A percentile compares a stretch with the other conserved stretches of the same genome.
phyloP scores from a whole-genome alignment of 1,140 invertebrate species.

The Drosophila guanche region DNA sequence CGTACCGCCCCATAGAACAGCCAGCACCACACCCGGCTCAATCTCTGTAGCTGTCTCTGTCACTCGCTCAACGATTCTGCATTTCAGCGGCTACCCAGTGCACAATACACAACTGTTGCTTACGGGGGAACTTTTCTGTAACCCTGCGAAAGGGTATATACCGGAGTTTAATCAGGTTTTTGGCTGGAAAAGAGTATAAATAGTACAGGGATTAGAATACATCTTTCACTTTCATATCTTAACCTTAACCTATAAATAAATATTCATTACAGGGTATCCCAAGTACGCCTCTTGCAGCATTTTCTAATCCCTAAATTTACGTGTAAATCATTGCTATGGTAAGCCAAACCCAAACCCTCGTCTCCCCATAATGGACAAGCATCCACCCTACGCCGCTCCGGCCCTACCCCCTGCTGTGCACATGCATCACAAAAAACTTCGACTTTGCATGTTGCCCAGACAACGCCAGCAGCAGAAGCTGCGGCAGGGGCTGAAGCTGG shows the following conservation, averaged over 20 bases:
- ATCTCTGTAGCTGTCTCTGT: conserved; percentile 5
- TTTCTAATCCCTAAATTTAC: too few relatives aligned
- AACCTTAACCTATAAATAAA: too few relatives aligned
- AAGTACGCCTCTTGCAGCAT: background rate
- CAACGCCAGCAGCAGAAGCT: conserved; percentile 24
- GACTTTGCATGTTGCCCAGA: conserved; percentile 42
- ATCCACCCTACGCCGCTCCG: conserved; percentile 20
- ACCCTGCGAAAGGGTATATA: too few relatives aligned
- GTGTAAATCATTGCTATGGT: conserved; percentile 10
- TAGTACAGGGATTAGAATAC: too few relatives aligned
- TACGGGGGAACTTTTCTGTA: too few relatives aligned
- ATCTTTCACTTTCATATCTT: too few relatives aligned
- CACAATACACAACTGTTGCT: too few relatives aligned
- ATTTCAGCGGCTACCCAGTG: too few relatives aligned
- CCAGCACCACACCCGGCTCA: conserved; percentile 2
- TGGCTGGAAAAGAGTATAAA: too few relatives aligned
- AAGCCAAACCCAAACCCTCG: background rate
- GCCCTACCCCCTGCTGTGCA: background rate
- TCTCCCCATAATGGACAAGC: background rate
- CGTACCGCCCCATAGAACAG: conserved; percentile 21
- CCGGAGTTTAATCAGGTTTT: too few relatives aligned
- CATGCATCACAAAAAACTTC: conserved; percentile 40
- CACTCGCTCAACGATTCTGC: background rate
- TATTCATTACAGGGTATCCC: conserved; percentile 1
- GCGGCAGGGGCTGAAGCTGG: background rate